Evolutionary conservation across 1,140 invertebrate genomes (phyloP).

Genomic region (Dolichoris vasculosae): DNA sequence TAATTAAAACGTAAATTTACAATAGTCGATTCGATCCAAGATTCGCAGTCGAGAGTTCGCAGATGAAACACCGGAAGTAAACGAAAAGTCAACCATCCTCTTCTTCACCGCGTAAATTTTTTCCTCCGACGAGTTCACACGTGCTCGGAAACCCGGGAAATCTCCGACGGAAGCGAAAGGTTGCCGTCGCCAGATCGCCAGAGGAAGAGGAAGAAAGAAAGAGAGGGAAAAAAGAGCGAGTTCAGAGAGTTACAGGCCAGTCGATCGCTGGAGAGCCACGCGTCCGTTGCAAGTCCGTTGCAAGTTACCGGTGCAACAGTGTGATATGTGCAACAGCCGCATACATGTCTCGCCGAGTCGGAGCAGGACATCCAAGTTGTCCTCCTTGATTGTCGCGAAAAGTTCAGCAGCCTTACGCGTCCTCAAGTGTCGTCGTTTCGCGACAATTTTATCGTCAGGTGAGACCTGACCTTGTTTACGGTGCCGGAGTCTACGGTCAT

Average conservation of each 20-base stretch:
- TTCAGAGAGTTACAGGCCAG: conserved; percentile 23
- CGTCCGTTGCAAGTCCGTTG: conserved; percentile 9
- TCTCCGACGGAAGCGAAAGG: not conserved
- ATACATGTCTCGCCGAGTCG: not conserved
- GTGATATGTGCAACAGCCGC: conserved; percentile 22
- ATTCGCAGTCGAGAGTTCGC: too few species aligned
- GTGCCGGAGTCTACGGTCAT: not conserved
- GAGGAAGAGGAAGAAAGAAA: conserved; percentile 3
- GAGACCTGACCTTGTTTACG: not conserved
- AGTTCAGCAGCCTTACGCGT: not conserved
- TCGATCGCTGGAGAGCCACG: conserved; percentile 3
- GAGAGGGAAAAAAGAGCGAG: not conserved
- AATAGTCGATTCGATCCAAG: not conserved
- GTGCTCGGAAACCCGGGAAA: not conserved
- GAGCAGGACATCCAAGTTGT: conserved; percentile 18
- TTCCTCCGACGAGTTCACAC: not conserved
- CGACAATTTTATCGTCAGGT: not conserved
- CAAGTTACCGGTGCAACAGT: too few species aligned
- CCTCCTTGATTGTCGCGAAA: conserved; percentile 7
- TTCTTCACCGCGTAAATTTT: not conserved
- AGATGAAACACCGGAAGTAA: not conserved
- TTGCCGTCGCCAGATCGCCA: not conserved
- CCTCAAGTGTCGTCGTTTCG: conserved; percentile 3
- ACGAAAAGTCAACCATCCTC: not conserved
- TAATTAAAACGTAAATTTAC: not conserved